These are phyloP conservation scores for Tolmerus cingulatus DNA, from an alignment of 2,888 invertebrate genomes.

Conservation along the genomic window DNA sequence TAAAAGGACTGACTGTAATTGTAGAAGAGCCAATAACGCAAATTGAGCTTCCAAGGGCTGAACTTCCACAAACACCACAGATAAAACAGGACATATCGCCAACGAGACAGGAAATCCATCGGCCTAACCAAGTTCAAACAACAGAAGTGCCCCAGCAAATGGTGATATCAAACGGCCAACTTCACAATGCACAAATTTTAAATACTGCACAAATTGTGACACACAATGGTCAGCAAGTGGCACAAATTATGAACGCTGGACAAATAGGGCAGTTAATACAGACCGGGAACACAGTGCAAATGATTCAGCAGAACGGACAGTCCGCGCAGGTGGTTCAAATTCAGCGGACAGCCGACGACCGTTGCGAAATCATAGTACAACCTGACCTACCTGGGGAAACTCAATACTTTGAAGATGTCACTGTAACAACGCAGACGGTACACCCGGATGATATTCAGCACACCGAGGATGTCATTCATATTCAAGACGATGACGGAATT, in stretches of 20 bases:
- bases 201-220: constrained; percentile 61
- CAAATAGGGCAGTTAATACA: constrained; percentile 53
- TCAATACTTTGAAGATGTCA: constrained; percentile 59
- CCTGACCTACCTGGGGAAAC: constrained; percentile 57
- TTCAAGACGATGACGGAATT: constrained; percentile 52
- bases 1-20: constrained; percentile 60
- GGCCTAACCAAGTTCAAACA: constrained; percentile 46
- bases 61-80: neutral
- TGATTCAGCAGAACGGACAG: constrained; percentile 62
- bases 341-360: constrained; percentile 52
- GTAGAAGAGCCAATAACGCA: constrained; percentile 56
- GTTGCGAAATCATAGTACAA: constrained; percentile 56
- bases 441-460: constrained; percentile 41
- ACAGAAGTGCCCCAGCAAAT: constrained; percentile 57
- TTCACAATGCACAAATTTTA: constrained; percentile 60
- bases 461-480: constrained; percentile 25
- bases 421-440: constrained; percentile 50
- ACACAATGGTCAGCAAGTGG: constrained; percentile 57
- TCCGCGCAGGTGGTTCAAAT: constrained; percentile 53
- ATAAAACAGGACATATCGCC: neutral
- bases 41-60: constrained; percentile 47
- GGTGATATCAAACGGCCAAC: constrained; percentile 56
- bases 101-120: constrained; percentile 24
- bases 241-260: constrained; percentile 59
- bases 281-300: constrained; percentile 60